A percentile compares a stretch with the other conserved stretches of the same genome.
These are phyloP conservation scores for Agrotis segetum DNA, from an alignment of 2,888 invertebrate species.

Conservation along the genomic window DNA sequence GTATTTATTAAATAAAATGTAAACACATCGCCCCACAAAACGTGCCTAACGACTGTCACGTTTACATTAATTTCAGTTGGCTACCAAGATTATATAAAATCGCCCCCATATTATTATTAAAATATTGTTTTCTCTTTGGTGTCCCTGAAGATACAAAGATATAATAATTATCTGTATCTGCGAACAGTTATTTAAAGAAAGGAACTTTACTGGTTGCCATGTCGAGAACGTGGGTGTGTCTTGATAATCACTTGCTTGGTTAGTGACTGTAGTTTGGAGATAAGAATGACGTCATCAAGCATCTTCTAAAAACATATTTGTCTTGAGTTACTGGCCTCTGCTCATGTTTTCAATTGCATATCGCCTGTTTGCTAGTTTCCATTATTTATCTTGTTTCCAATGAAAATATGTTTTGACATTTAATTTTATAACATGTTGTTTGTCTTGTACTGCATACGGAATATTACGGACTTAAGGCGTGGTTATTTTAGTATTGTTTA, in stretches of 20 bases:
- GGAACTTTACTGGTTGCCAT: constrained; percentile 77
- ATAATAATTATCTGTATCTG: constrained; percentile 29
- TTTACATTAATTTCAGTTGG: constrained; percentile 20
- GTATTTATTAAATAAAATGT: not conserved
- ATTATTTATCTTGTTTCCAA: constrained; percentile 88
- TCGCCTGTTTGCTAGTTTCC: constrained; percentile 83
- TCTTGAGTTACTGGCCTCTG: constrained; percentile 80
- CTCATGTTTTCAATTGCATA: constrained; percentile 84
- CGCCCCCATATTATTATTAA: not conserved
- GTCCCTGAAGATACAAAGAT: constrained; percentile 22
- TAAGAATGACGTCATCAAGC: constrained; percentile 79
- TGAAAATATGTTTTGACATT: constrained; percentile 87
- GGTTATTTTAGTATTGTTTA: constrained; percentile 33
- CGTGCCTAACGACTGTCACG: constrained; percentile 3
- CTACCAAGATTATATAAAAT: constrained; percentile 13
- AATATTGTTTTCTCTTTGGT: constrained; percentile 14
- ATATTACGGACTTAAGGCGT: constrained; percentile 54
- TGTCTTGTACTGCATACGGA: constrained; percentile 67
- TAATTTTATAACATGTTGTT: constrained; percentile 80
- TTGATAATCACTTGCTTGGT: constrained; percentile 76
- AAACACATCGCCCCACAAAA: constrained; percentile 13
- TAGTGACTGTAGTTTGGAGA: constrained; percentile 77
- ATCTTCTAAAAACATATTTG: constrained; percentile 87
- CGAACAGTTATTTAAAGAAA: constrained; percentile 42
- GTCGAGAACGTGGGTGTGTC: constrained; percentile 87